phyloP scores from a whole-genome alignment of 2,113 vertebrate species.

The Hydrochoerus hydrochaeris region DNA sequence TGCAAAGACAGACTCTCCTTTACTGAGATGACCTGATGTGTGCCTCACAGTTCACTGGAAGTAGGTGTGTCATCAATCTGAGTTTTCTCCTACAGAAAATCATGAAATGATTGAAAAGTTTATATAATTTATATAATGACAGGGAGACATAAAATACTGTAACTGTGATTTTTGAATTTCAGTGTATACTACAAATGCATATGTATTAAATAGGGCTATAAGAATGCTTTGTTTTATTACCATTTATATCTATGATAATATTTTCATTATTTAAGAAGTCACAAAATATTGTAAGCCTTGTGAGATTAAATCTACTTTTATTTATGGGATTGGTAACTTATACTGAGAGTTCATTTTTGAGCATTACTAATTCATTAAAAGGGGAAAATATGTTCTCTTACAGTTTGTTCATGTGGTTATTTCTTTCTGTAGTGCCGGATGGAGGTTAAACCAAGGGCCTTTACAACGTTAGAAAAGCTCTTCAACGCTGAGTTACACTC shows the following conservation, averaged over 20 bases:
- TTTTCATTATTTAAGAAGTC: background rate
- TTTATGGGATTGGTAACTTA: background rate
- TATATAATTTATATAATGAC: background rate
- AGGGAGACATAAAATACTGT: background rate
- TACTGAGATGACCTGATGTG: background rate
- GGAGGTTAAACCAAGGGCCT: background rate
- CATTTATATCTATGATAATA: background rate
- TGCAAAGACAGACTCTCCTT: background rate
- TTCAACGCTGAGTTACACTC: too few relatives aligned
- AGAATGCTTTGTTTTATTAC: background rate
- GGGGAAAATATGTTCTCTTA: background rate
- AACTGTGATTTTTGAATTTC: background rate
- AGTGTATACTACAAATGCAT: background rate
- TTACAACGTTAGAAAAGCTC: too few relatives aligned
- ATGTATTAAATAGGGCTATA: background rate
- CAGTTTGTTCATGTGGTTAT: background rate
- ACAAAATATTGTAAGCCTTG: background rate
- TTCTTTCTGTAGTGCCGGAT: background rate
- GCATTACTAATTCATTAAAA: background rate
- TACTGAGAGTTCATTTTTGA: background rate
- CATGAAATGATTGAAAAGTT: background rate
- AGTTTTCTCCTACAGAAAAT: background rate
- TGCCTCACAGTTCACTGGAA: background rate
- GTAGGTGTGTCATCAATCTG: background rate
- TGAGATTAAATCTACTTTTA: background rate